phyloP scores from a whole-genome alignment of 2,797 vertebrate genomes.

The Pelobates cultripes region DNA sequence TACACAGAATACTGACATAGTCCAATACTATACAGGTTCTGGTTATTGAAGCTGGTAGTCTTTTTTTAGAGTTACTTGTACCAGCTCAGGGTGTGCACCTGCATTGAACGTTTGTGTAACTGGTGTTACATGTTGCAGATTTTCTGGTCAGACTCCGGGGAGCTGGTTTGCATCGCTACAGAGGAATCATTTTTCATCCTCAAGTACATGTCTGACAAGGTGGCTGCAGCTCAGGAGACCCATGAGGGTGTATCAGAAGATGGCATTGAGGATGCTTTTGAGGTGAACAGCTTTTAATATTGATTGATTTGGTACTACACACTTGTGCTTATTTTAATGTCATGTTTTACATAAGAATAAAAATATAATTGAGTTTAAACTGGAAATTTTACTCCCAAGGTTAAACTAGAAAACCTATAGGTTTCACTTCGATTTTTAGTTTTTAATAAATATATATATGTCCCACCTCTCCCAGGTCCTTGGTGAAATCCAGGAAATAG shows the following conservation, averaged over 20 bases:
- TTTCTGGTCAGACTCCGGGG: slow-evolving; percentile 98
- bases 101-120: not conserved
- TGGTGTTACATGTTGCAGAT: slow-evolving; percentile 73
- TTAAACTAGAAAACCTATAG: not conserved
- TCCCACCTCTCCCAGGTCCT: slow-evolving; percentile 78
- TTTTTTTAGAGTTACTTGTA: no score
- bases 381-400: not conserved
- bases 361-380: not conserved
- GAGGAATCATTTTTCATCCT: slow-evolving; percentile 99
- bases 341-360: no score
- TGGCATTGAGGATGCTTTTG: slow-evolving; percentile 97
- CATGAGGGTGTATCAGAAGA: slow-evolving; percentile 97
- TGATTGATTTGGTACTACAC: not conserved
- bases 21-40: no score
- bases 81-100: no score
- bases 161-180: slow-evolving; percentile 96
- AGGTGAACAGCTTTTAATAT: slow-evolving; percentile 73
- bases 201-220: slow-evolving; percentile 93
- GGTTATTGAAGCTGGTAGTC: no score
- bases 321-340: no score
- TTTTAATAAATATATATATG: not conserved
- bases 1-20: not conserved
- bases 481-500: slow-evolving; percentile 97
- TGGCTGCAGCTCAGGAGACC: slow-evolving; percentile 91
- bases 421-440: not conserved